phyloP scores from a whole-genome alignment of 2,888 invertebrate species.

The Catocala fraxini region DNA sequence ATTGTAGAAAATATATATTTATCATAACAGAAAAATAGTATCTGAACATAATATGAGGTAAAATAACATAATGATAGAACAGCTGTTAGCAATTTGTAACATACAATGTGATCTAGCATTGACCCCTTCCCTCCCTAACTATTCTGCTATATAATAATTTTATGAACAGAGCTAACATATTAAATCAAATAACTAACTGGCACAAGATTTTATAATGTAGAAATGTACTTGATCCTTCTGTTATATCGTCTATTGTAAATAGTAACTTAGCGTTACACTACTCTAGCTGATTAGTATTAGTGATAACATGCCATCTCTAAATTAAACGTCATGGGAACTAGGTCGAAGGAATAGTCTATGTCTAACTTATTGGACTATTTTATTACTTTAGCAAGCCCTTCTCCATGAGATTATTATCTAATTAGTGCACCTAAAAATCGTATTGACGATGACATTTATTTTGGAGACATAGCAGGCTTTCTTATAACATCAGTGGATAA shows the following conservation, averaged over 20 bases:
- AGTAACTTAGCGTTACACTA: constrained; percentile 16
- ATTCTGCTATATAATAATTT: too few species aligned
- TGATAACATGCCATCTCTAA: constrained; percentile 46
- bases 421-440: constrained; percentile 51
- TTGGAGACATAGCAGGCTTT: constrained; percentile 55
- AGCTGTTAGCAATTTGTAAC: too few species aligned
- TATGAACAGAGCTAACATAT: too few species aligned
- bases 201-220: too few species aligned
- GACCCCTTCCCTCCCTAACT: too few species aligned
- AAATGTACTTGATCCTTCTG: too few species aligned
- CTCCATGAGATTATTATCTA: constrained; percentile 54
- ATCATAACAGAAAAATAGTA: too few species aligned
- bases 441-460: constrained; percentile 63
- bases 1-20: too few species aligned
- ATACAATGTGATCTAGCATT: too few species aligned
- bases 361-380: constrained; percentile 65
- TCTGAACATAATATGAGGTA: too few species aligned
- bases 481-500: constrained; percentile 64
- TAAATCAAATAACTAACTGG: too few species aligned
- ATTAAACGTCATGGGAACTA: constrained; percentile 77
- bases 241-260: constrained; percentile 3
- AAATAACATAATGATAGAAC: too few species aligned
- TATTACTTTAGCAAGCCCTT: constrained; percentile 53
- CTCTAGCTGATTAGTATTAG: constrained; percentile 30
- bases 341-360: constrained; percentile 78